Evolutionary conservation across 2,888 invertebrate genomes (phyloP).

Genomic region (Rhingia campestris): DNA sequence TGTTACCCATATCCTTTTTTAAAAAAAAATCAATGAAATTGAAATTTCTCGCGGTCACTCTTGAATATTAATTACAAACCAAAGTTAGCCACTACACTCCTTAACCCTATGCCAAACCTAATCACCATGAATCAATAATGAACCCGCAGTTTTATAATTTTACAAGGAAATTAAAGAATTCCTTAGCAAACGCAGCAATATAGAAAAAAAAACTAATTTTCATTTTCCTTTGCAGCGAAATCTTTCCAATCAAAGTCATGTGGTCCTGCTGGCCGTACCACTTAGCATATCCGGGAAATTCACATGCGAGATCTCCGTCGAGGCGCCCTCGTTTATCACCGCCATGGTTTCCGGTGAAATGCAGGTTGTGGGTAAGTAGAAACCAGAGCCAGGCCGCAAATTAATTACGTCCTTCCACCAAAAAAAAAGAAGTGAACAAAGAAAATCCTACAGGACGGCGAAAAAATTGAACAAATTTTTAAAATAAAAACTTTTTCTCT

Average conservation of each 20-base stretch:
- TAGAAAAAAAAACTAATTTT: constrained; percentile 34
- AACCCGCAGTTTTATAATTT: constrained; percentile 48
- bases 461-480: constrained; percentile 19
- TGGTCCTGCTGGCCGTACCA: constrained; percentile 82
- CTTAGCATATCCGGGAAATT: constrained; percentile 82
- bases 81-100: background rate
- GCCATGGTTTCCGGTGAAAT: constrained; percentile 83
- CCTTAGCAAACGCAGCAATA: background rate
- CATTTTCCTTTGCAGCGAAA: constrained; percentile 78
- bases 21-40: background rate
- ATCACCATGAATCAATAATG: constrained; percentile 60
- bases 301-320: constrained; percentile 83
- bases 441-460: constrained; percentile 45
- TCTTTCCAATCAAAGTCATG: constrained; percentile 83
- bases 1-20: background rate
- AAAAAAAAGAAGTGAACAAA: constrained; percentile 35
- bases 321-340: constrained; percentile 82
- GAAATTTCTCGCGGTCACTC: background rate
- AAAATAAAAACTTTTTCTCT: constrained; percentile 63
- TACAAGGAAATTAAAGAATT: constrained; percentile 11
- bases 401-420: constrained; percentile 78
- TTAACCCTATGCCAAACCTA: constrained; percentile 3
- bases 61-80: constrained; percentile 58
- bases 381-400: constrained; percentile 75
- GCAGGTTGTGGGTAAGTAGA: constrained; percentile 82